phyloP scores from a whole-genome alignment of 2,113 vertebrate genomes.

The Pimephales promelas region DNA sequence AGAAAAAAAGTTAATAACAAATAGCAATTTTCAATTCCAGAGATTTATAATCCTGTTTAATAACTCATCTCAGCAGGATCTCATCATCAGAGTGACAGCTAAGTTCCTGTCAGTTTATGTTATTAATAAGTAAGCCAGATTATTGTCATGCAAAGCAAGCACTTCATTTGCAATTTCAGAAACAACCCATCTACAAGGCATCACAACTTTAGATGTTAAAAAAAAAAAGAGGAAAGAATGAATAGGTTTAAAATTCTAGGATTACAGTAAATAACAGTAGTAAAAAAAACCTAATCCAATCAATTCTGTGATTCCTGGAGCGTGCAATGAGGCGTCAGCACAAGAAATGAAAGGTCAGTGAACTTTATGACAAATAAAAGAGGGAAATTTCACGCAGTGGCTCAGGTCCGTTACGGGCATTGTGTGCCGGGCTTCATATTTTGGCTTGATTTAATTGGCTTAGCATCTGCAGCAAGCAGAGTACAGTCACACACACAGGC shows the following conservation, averaged over 20 bases:
- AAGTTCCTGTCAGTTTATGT: slow-evolving; percentile 6
- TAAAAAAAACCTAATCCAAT: slow-evolving; percentile 24
- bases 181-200: not conserved
- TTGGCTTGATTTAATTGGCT: slow-evolving; percentile 41
- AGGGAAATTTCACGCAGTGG: not conserved
- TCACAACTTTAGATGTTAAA: not conserved
- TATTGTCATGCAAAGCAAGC: slow-evolving; percentile 4
- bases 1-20: slow-evolving; percentile 26
- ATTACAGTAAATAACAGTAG: slow-evolving; percentile 15
- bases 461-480: slow-evolving; percentile 27
- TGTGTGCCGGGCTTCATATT: not conserved
- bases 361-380: slow-evolving; percentile 28
- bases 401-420: slow-evolving; percentile 7
- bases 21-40: slow-evolving; percentile 33
- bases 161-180: not conserved
- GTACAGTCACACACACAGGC: slow-evolving; percentile 34
- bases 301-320: not conserved
- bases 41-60: slow-evolving; percentile 39
- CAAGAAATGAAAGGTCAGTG: slow-evolving; percentile 25
- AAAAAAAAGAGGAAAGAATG: not conserved
- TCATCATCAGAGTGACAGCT: slow-evolving; percentile 24
- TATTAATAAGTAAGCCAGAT: slow-evolving; percentile 43
- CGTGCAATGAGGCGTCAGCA: not conserved
- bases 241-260: not conserved
- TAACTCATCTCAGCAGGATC: slow-evolving; percentile 40